Evolutionary conservation across 1,140 invertebrate genomes (phyloP).

Genomic region (Tetragonula clypearis): DNA sequence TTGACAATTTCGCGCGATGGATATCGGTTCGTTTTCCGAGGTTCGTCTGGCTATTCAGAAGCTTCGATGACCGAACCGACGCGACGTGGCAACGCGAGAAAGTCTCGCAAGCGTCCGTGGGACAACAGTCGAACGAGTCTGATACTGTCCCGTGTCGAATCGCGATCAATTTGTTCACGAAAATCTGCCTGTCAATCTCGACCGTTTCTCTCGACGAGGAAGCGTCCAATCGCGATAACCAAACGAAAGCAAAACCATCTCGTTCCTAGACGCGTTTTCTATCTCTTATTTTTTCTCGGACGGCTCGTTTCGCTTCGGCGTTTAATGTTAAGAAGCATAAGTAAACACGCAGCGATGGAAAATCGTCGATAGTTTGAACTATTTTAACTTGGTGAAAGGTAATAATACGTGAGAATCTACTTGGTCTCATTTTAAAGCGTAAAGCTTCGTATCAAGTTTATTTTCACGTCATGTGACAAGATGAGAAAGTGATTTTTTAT

Average conservation of each 20-base stretch:
- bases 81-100: constrained; percentile 11
- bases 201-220: background rate
- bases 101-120: constrained; percentile 5
- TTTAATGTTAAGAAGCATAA: too few relatives aligned
- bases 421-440: too few relatives aligned
- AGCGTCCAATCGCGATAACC: constrained; percentile 32
- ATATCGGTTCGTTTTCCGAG: background rate
- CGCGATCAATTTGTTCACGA: constrained; percentile 58
- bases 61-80: too few relatives aligned
- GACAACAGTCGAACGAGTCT: constrained; percentile 18
- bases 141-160: constrained; percentile 41
- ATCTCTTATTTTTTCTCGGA: background rate
- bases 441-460: too few relatives aligned
- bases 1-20: background rate
- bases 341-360: too few relatives aligned
- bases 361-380: too few relatives aligned
- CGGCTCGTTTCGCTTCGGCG: background rate
- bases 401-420: background rate
- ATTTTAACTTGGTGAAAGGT: too few relatives aligned
- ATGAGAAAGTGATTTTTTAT: too few relatives aligned
- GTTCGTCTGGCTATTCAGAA: too few relatives aligned
- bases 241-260: constrained; percentile 11
- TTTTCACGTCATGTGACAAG: background rate
- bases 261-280: constrained; percentile 2
- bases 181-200: constrained; percentile 57